phyloP scores from a whole-genome alignment of 2,888 invertebrate genomes.

The Eristalis arbustorum region DNA sequence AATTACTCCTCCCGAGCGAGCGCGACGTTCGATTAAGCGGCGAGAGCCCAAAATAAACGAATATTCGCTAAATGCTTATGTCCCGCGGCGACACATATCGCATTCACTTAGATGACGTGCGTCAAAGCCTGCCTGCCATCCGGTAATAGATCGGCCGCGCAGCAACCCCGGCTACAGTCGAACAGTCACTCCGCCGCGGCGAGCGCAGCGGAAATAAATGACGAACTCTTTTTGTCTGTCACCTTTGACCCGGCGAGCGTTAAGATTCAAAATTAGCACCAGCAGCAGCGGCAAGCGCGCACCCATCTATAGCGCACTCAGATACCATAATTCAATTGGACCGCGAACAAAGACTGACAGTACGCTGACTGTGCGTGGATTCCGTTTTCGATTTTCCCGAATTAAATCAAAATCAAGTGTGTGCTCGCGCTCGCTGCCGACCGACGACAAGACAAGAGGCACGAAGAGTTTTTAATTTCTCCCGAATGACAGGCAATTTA shows the following conservation, averaged over 20 bases:
- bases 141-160: constrained; percentile 53
- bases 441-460: constrained; percentile 7
- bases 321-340: constrained; percentile 79
- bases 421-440: background rate
- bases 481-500: constrained; percentile 62
- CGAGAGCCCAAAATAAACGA: constrained; percentile 50
- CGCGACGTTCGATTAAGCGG: constrained; percentile 24
- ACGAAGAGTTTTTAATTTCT: constrained; percentile 65
- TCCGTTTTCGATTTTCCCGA: constrained; percentile 48
- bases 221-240: constrained; percentile 79
- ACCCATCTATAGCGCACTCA: constrained; percentile 70
- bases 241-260: constrained; percentile 77
- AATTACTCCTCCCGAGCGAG: background rate
- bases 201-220: constrained; percentile 73
- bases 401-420: constrained; percentile 68
- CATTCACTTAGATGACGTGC: constrained; percentile 66
- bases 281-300: too few species aligned
- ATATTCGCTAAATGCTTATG: constrained; percentile 50
- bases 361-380: constrained; percentile 10
- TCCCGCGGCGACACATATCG: constrained; percentile 59
- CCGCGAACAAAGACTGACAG: constrained; percentile 76
- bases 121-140: constrained; percentile 52
- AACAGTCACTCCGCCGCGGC: constrained; percentile 15
- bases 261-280: constrained; percentile 69
- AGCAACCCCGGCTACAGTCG: too few species aligned